Conservation (phyloP, 1,140 invertebrate genomes). For the Phymastichus coffea region DNA sequence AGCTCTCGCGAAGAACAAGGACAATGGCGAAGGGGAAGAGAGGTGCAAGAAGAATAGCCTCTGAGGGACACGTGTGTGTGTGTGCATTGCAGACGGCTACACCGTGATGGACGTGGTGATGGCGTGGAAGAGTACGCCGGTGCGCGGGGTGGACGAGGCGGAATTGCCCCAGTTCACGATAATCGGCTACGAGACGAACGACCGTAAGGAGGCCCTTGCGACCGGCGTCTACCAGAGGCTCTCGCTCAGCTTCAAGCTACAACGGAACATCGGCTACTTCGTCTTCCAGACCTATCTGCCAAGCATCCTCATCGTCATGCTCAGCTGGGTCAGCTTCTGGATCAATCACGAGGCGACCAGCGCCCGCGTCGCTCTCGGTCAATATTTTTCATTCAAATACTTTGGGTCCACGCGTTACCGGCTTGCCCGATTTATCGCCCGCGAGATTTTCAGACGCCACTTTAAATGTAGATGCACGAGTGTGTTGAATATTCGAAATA, state of each 20-base stretch:
- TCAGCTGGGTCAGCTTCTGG: slow-evolving; percentile 89
- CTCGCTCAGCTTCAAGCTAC: slow-evolving; percentile 76
- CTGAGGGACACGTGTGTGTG: too few species aligned
- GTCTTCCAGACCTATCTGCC: slow-evolving; percentile 83
- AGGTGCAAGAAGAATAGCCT: too few species aligned
- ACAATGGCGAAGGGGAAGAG: too few species aligned
- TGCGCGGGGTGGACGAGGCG: slow-evolving; percentile 89
- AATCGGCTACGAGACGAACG: slow-evolving; percentile 89
- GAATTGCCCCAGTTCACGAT: slow-evolving; percentile 96
- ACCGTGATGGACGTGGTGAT: slow-evolving; percentile 96
- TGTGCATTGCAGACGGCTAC: slow-evolving; percentile 93
- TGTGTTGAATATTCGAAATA: too few species aligned
- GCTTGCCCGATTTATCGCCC: slow-evolving; percentile 14
- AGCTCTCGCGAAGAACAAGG: too few species aligned
- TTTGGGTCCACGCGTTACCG: neutral
- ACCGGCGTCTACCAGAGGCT: slow-evolving; percentile 93
- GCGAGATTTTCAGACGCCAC: neutral
- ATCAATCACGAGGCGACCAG: slow-evolving; percentile 82
- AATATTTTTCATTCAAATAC: slow-evolving; percentile 36
- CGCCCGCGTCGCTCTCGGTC: slow-evolving; percentile 75
- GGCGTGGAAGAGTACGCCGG: slow-evolving; percentile 91
- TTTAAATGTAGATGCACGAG: neutral
- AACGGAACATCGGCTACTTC: slow-evolving; percentile 80
- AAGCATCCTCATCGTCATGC: slow-evolving; percentile 80
- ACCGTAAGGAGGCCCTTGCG: slow-evolving; percentile 82